Conservation (phyloP, 1,140 invertebrate species). For the Heliconius eleuchia region DNA sequence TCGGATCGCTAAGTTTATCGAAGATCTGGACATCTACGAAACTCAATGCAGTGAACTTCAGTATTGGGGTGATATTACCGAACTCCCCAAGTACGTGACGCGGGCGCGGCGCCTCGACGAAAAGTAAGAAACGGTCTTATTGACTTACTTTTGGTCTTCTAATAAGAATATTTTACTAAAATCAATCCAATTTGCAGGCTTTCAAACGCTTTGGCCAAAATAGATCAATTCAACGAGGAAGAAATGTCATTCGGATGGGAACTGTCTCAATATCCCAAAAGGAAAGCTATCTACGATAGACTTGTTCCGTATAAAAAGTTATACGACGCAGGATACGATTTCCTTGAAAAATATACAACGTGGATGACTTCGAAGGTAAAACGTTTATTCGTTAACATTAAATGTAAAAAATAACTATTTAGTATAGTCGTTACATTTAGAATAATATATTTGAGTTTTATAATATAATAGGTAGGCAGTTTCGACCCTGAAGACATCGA, state of each 20-base stretch:
- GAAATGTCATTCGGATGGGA: conserved; percentile 95
- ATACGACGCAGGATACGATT: conserved; percentile 94
- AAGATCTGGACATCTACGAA: conserved; percentile 90
- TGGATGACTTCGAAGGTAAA: conserved; percentile 90
- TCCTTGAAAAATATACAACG: conserved; percentile 89
- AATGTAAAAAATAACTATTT: not conserved
- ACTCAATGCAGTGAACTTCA: conserved; percentile 93
- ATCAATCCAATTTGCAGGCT: conserved; percentile 63
- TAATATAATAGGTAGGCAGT: conserved; percentile 84
- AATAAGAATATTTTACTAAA: conserved; percentile 13
- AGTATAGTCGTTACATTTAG: not conserved
- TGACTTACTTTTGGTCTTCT: not conserved
- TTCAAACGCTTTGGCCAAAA: conserved; percentile 87
- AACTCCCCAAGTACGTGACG: conserved; percentile 92
- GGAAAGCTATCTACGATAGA: conserved; percentile 88
- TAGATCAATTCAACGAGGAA: conserved; percentile 95
- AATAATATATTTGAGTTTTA: no score
- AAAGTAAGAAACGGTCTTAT: conserved; percentile 74
- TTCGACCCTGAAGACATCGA: conserved; percentile 95
- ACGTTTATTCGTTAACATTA: not conserved
- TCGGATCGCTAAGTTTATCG: conserved; percentile 86
- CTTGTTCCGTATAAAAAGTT: conserved; percentile 93
- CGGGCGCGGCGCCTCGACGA: conserved; percentile 89
- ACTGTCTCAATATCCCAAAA: conserved; percentile 92
- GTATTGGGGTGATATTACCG: conserved; percentile 93